A percentile compares a stretch with the other conserved stretches of the same genome.
phyloP scores from a whole-genome alignment of 2,113 vertebrate genomes.

The Epinephelus cyanopodus region DNA sequence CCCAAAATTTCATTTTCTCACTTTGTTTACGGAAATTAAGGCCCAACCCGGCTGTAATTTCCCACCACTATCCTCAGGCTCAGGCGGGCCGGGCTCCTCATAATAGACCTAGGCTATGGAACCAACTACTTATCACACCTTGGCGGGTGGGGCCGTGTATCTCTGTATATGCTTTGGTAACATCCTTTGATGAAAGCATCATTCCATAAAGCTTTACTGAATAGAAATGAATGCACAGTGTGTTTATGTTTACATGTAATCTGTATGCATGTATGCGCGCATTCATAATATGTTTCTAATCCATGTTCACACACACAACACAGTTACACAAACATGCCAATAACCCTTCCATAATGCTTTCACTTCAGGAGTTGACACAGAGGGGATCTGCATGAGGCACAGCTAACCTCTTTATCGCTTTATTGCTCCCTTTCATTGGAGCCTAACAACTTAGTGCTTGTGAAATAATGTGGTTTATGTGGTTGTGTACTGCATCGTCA shows the following conservation, averaged over 20 bases:
- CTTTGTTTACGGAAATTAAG: no score
- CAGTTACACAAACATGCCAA: constrained; percentile 20
- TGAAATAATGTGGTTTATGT: constrained; percentile 43
- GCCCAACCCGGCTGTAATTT: no score
- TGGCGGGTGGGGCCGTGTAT: no score
- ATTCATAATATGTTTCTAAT: constrained; percentile 21
- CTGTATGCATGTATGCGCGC: background rate
- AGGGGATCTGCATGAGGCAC: constrained; percentile 31
- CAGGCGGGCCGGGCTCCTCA: no score
- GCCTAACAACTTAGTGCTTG: constrained; percentile 23
- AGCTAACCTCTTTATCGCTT: constrained; percentile 10
- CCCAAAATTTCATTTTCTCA: no score
- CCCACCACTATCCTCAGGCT: no score
- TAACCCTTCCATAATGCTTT: constrained; percentile 13
- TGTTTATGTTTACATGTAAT: constrained; percentile 2
- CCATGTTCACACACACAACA: constrained; percentile 16
- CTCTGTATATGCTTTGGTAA: background rate
- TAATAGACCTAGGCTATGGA: no score
- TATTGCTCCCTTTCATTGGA: constrained; percentile 6
- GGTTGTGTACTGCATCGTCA: constrained; percentile 18
- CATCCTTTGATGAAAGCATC: background rate
- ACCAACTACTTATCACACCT: no score
- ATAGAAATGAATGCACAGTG: background rate
- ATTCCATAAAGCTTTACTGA: background rate
- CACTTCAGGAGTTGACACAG: constrained; percentile 18